Percentiles rank a stretch among this genome's conserved stretches.
Conservation (phyloP, 2,113 vertebrate genomes). For the Sigmodon hispidus region DNA sequence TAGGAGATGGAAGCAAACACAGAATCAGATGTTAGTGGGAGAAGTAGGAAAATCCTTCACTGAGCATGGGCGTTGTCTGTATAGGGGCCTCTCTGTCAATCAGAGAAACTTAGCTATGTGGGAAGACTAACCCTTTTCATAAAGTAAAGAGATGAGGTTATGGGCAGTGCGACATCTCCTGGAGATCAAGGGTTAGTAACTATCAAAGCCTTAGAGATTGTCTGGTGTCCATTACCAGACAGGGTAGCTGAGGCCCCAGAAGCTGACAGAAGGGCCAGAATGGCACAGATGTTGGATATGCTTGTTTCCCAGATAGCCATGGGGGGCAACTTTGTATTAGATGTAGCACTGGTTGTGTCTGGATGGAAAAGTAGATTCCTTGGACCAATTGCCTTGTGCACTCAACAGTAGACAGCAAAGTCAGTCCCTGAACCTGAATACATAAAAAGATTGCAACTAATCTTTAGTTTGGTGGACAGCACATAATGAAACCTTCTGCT, state of each 20-base stretch:
- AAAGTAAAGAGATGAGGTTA: not conserved
- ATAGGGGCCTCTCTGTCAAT: not conserved
- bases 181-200: not conserved
- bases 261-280: not conserved
- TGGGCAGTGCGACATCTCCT: not conserved
- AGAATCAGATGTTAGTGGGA: too few species aligned
- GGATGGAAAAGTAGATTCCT: not conserved
- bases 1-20: not conserved
- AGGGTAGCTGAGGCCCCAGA: not conserved
- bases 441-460: too few species aligned
- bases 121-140: not conserved
- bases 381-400: too few species aligned
- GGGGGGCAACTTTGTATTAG: not conserved
- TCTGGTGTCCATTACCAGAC: not conserved
- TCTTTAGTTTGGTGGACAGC: not conserved
- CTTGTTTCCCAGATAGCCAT: not conserved
- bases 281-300: not conserved
- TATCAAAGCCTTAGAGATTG: not conserved
- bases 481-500: not conserved
- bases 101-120: not conserved
- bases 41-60: too few species aligned
- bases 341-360: not conserved
- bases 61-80: not conserved
- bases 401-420: too few species aligned
- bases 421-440: too few species aligned